These are phyloP conservation scores for Epinotia brunnichana DNA, from an alignment of 2,888 invertebrate species.

Conservation along the genomic window DNA sequence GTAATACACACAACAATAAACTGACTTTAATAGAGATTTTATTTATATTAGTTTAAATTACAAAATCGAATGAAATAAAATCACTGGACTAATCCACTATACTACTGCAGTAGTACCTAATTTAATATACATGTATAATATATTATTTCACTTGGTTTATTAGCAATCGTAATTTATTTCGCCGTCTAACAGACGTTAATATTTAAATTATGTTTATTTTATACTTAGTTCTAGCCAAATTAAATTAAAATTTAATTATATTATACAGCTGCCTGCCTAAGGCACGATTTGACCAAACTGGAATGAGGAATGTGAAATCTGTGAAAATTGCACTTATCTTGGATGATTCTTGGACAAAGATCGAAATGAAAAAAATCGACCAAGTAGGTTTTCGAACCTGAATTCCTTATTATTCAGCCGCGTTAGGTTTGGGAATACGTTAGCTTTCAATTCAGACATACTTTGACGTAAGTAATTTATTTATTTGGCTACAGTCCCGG, in stretches of 20 bases:
- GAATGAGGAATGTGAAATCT: neutral
- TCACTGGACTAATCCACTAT: conserved; percentile 9
- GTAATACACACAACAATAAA: too few species aligned
- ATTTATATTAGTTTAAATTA: neutral
- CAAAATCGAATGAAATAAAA: conserved; percentile 2
- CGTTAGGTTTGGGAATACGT: too few species aligned
- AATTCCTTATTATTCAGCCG: too few species aligned
- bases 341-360: neutral
- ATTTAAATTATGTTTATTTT: conserved; percentile 39
- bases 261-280: neutral
- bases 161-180: conserved; percentile 41
- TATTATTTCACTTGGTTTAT: conserved; percentile 34
- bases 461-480: too few species aligned
- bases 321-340: too few species aligned
- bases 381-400: neutral
- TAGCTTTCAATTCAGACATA: too few species aligned
- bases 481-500: too few species aligned
- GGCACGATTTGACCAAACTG: conserved; percentile 1
- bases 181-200: conserved; percentile 38
- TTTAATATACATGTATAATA: conserved; percentile 25
- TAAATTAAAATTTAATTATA: conserved; percentile 20
- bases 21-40: too few species aligned
- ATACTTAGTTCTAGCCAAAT: conserved; percentile 28
- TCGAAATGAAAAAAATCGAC: neutral
- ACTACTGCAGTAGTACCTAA: conserved; percentile 25